Evolutionary conservation across 2,113 vertebrate species (phyloP), one percentile per base, ranked within the genome.

Genomic region (Podarcis raffonei): DNA sequence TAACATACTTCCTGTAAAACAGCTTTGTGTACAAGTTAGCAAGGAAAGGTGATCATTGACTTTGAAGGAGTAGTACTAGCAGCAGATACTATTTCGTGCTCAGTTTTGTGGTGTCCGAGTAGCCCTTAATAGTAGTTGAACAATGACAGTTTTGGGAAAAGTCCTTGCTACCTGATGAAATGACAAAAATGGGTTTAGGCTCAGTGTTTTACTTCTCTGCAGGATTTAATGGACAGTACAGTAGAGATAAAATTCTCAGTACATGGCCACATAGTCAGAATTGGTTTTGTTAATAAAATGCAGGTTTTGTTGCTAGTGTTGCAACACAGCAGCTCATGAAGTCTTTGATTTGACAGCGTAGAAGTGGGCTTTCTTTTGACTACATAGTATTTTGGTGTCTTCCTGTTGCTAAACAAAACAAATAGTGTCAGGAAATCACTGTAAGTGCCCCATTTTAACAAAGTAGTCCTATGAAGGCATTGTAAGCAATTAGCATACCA

Each of bases 341-440:
- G 77, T 89, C 81, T 22, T 48, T 75, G n/a, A 8, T 53, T 37
- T 79, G 13, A 48, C 16, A 74, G 69, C 5, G 48, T 53, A 30
- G 42, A 69, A 13, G 20, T 91, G 74, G 53, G 16, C 69, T 87
- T 5, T 84, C 27, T 77, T 42, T 37, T 66, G 32, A 1, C 15
- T 15, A 32, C 59, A 12, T 27, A 12, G 1, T 15, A 13, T 48
- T 62, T 85, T 93, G 25, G 94, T 86, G 89, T 84, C 0, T 5
- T 83, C 1, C 1, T 79, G 2, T 25, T 86, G 32, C 35, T 75
- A 78, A 62, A 30, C 78, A 8, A 32, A 86, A n/a, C 77, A 80
- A 78, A 68, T 91, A 37, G 32, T 30, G 42, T 13, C 27, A 83
- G 48, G 81, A 90, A 86, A 78, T 15, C 72, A 39, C 30, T 84